A percentile compares a stretch with the other conserved stretches of the same genome.
These are phyloP conservation scores for Tokudaia muenninki DNA, from an alignment of 2,797 vertebrate genomes.

Conservation along the genomic window DNA sequence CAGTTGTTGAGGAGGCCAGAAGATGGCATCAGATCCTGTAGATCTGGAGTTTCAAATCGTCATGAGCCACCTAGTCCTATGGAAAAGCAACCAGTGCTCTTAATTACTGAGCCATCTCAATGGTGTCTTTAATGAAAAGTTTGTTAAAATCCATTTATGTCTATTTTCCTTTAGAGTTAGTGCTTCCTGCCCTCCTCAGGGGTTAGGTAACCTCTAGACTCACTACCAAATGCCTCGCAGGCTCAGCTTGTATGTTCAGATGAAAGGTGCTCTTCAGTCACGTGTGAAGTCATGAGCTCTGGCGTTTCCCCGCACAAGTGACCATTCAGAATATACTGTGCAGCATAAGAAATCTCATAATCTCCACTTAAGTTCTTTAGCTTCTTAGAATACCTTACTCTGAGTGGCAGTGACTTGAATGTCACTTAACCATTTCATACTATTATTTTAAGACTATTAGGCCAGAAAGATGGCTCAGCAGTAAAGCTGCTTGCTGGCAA, in stretches of 20 bases:
- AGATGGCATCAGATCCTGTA: background rate
- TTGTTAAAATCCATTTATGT: background rate
- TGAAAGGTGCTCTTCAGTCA: background rate
- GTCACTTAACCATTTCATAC: background rate
- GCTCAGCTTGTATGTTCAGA: background rate
- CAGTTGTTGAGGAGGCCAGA: too few species aligned
- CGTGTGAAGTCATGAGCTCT: background rate
- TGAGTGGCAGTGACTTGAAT: background rate
- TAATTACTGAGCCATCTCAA: background rate
- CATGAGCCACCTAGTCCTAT: background rate
- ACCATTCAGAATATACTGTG: constrained; percentile 8
- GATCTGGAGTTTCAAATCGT: too few species aligned
- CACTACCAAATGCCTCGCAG: background rate
- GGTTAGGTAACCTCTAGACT: background rate
- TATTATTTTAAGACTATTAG: background rate
- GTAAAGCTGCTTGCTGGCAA: background rate
- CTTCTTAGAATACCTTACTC: background rate
- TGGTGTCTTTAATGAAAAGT: background rate
- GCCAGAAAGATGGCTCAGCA: background rate
- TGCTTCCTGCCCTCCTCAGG: background rate
- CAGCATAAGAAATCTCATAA: background rate
- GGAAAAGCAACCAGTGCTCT: background rate
- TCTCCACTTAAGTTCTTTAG: background rate
- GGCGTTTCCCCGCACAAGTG: background rate
- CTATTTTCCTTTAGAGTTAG: background rate